Base-by-base conservation (phyloP, 2,888 invertebrate species). In the Torymus tubicola region DNA sequence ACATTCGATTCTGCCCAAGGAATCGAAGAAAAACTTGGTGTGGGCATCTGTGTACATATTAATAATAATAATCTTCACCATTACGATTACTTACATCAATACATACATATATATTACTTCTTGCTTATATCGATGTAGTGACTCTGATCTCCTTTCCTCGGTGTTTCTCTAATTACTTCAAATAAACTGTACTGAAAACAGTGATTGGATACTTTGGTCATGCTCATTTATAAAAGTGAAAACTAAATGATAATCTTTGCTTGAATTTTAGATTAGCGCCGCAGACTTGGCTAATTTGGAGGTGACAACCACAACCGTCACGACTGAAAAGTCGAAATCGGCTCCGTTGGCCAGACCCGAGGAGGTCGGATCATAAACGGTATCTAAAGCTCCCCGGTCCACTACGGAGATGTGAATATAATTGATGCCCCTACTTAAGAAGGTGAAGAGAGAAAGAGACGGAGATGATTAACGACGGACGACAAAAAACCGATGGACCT, bases 281-380 rank as follows among this genome's bases (percentile, higher is more conserved):
- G 89, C 90, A 52, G 90, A 90, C 83, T 86, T 90, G 83, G 89
- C 88, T 50, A 90, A 90, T 71, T 85, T 90, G 83, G 89, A 90
- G 74, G 88, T 89, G 60, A 89, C 89, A 24, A 89, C 89, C 58
- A 89, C 89, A 50, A 90, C 89, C 21, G 89, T 90, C 52, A 90
- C 89, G 18, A 90, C 89, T 13, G 90, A 90, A 84, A 90, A 90
- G 75, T 88, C 90, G 5, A 90, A 90, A 8, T 42, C 42, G 85
- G 88, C 89, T 53, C 89, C 90, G 65, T 85, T 90, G 81, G 88
- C 90, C 53, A 88, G 89, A 87, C 88, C 90, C 64, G 90, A 90
- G 80, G 89, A 90, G 83, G 89, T 90, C 71, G 88, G 89, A 78
- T 89, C 90, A 84, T 90, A 90, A 79, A 77, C 0, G 42, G 42